Evolutionary conservation across 2,888 invertebrate species (phyloP).

Genomic region (Hylaea fasciaria): DNA sequence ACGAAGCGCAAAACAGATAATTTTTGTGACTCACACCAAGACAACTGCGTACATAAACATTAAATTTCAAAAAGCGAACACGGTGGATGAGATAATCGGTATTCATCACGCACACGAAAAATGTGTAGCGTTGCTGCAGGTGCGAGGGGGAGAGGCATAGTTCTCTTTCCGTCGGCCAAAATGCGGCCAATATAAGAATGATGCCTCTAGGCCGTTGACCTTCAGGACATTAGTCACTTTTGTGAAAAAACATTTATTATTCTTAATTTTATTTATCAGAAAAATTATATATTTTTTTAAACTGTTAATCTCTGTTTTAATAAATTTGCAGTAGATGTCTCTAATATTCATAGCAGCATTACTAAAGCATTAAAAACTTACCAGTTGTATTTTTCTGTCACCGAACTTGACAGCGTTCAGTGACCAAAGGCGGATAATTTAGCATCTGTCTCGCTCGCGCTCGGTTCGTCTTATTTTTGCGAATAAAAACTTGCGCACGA

Average conservation of each 20-base stretch:
- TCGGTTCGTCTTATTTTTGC: conserved; percentile 58
- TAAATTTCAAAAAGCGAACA: conserved; percentile 74
- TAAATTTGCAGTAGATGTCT: too few relatives aligned
- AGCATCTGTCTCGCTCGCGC: conserved; percentile 40
- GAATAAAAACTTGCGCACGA: conserved; percentile 60
- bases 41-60: conserved; percentile 61
- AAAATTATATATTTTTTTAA: too few relatives aligned
- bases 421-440: conserved; percentile 36
- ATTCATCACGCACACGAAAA: conserved; percentile 80
- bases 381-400: conserved; percentile 18
- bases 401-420: conserved; percentile 25
- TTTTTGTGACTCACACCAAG: conserved; percentile 73
- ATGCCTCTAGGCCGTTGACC: conserved; percentile 79
- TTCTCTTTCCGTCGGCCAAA: conserved; percentile 77
- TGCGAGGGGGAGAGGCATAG: conserved; percentile 64
- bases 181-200: conserved; percentile 84
- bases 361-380: too few relatives aligned
- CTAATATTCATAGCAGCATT: too few relatives aligned
- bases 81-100: conserved; percentile 77
- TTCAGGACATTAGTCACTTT: conserved; percentile 58
- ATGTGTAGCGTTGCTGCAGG: conserved; percentile 62
- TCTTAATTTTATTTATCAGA: neutral
- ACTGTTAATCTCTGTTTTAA: too few relatives aligned
- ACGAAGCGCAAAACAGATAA: conserved; percentile 68
- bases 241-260: neutral